A percentile compares a stretch with the other conserved stretches of the same genome.
phyloP scores from a whole-genome alignment of 2,113 vertebrate species.

The Atlantisia rogersi region DNA sequence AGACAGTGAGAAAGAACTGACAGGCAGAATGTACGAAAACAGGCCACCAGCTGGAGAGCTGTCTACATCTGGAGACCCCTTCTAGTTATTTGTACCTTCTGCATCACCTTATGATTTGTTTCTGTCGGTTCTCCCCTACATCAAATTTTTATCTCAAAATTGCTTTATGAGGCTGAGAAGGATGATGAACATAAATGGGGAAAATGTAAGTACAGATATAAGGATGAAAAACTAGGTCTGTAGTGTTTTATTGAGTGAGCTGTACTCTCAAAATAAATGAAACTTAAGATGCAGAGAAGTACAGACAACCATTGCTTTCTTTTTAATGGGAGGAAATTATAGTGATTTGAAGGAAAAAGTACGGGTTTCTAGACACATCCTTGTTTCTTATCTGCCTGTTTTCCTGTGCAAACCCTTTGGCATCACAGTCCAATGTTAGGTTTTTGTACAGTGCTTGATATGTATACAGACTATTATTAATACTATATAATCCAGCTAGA shows the following conservation, averaged over 20 bases:
- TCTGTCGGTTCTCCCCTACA: neutral
- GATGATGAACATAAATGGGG: neutral
- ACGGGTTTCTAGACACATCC: neutral
- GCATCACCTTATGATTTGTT: neutral
- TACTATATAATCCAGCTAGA: slow-evolving; percentile 39
- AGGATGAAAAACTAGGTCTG: neutral
- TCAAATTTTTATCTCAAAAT: neutral
- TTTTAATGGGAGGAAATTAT: neutral
- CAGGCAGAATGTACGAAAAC: neutral
- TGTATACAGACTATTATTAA: slow-evolving; percentile 24
- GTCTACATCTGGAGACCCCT: neutral
- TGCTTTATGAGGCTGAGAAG: neutral
- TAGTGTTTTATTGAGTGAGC: neutral
- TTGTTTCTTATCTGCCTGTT: neutral
- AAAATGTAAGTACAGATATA: neutral
- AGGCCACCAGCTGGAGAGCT: neutral
- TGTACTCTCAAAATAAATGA: neutral
- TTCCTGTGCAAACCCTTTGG: neutral
- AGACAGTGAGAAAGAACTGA: neutral
- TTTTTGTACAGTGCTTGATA: neutral
- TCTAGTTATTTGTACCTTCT: neutral
- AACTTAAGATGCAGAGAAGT: neutral
- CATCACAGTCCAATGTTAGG: neutral
- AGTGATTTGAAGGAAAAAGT: neutral
- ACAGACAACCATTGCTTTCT: neutral